Conservation (phyloP, 2,113 vertebrate species). For the Canis aureus region DNA sequence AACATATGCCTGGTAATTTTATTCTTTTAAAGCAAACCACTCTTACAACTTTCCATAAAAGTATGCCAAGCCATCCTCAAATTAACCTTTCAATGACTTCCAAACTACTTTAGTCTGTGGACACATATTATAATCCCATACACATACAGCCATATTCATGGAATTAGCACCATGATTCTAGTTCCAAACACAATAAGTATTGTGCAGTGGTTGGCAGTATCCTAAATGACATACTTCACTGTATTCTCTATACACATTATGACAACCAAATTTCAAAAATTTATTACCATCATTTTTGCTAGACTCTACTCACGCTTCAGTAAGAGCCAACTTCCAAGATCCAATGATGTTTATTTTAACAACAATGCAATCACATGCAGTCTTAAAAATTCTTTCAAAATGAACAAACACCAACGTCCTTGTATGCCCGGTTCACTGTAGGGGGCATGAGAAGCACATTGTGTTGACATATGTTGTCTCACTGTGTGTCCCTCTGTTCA, state of each 20-base stretch:
- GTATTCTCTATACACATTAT: not conserved
- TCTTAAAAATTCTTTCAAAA: slow-evolving; percentile 68
- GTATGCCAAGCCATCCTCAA: not conserved
- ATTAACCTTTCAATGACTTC: not conserved
- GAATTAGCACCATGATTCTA: too few species aligned
- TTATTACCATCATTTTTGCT: not conserved
- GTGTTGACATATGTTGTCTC: not conserved
- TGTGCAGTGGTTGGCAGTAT: not conserved
- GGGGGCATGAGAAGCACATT: not conserved
- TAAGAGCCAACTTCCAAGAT: not conserved
- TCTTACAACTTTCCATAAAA: slow-evolving; percentile 35
- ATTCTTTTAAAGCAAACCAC: not conserved
- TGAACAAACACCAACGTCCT: not conserved
- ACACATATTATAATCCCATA: not conserved
- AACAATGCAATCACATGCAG: slow-evolving; percentile 34
- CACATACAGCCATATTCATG: not conserved
- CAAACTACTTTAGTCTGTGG: not conserved
- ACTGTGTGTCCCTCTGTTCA: not conserved
- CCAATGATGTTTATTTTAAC: slow-evolving; percentile 15
- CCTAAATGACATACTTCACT: not conserved
- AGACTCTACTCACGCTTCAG: not conserved
- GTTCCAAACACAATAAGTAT: not conserved
- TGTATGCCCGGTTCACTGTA: not conserved
- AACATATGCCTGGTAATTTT: not conserved
- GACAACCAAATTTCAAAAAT: not conserved